These are phyloP conservation scores for Embiotoca jacksoni DNA, from an alignment of 2,113 vertebrate genomes.

Conservation along the genomic window DNA sequence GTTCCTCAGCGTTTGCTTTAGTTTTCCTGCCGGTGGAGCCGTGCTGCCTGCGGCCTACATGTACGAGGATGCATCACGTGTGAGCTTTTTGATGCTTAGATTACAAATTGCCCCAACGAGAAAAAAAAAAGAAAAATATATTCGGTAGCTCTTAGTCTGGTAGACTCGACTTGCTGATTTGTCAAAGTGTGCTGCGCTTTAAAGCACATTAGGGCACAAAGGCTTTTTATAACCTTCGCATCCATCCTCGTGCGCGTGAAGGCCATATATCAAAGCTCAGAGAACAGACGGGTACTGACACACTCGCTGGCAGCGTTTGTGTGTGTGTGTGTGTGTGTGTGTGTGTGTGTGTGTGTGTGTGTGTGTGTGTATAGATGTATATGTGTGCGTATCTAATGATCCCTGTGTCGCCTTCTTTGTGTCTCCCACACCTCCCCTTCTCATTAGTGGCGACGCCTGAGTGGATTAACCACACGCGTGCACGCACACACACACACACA, in stretches of 20 bases:
- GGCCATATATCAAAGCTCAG: constrained; percentile 5
- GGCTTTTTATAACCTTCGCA: neutral
- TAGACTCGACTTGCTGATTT: too few relatives aligned
- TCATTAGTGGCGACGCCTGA: constrained; percentile 77
- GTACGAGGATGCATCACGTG: too few relatives aligned
- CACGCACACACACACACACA: constrained; percentile 26
- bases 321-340: constrained; percentile 7
- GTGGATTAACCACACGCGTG: constrained; percentile 71
- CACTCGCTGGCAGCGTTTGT: neutral
- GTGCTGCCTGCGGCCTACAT: too few relatives aligned
- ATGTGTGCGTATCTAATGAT: constrained; percentile 54
- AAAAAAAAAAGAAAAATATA: too few relatives aligned
- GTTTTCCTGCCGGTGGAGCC: too few relatives aligned
- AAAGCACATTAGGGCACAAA: constrained; percentile 4
- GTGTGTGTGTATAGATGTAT: constrained; percentile 21
- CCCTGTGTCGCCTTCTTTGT: constrained; percentile 44
- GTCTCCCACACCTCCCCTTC: constrained; percentile 70
- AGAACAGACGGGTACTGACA: constrained; percentile 12
- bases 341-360: constrained; percentile 8
- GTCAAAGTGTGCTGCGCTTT: neutral
- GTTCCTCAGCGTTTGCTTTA: too few relatives aligned
- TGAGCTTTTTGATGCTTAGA: too few relatives aligned
- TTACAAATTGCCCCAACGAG: too few relatives aligned
- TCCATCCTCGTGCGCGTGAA: constrained; percentile 1
- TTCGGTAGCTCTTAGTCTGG: too few relatives aligned